A percentile compares a stretch with the other conserved stretches of the same genome.
Evolutionary conservation across 2,888 invertebrate genomes (phyloP).

Genomic region (Temnothorax ravouxi): DNA sequence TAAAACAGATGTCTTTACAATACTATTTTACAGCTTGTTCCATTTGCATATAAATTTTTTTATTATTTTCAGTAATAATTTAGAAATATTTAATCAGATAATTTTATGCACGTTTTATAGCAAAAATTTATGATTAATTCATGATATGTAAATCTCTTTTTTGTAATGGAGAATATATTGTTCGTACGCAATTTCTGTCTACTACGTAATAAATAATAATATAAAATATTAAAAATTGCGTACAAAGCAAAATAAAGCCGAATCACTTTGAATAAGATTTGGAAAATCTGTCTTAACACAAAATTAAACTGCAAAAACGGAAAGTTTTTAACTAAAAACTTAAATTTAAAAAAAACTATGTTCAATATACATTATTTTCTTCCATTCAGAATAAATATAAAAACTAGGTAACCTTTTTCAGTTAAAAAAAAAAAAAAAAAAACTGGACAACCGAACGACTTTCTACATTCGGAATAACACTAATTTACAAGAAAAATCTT

Average conservation of each 20-base stretch:
- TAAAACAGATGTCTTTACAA: neutral
- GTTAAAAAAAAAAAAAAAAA: slow-evolving; percentile 7
- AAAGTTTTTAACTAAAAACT: too few species aligned
- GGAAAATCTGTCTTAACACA: neutral
- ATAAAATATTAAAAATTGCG: neutral
- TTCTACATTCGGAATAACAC: neutral
- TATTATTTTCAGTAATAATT: neutral
- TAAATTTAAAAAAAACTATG: neutral
- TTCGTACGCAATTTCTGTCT: neutral
- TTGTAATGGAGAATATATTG: neutral
- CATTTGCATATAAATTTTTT: neutral
- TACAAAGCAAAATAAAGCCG: neutral
- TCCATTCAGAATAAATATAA: neutral
- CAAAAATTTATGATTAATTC: neutral
- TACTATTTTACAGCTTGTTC: neutral
- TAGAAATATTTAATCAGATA: neutral
- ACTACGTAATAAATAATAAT: neutral
- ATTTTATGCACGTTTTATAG: neutral
- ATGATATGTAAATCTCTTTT: neutral
- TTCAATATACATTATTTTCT: neutral
- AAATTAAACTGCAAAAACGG: neutral
- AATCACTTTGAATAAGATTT: neutral
- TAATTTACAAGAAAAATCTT: neutral
- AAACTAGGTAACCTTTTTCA: neutral
- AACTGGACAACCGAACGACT: neutral